phyloP scores from a whole-genome alignment of 2,113 vertebrate species.

The Pterocles orientalis region DNA sequence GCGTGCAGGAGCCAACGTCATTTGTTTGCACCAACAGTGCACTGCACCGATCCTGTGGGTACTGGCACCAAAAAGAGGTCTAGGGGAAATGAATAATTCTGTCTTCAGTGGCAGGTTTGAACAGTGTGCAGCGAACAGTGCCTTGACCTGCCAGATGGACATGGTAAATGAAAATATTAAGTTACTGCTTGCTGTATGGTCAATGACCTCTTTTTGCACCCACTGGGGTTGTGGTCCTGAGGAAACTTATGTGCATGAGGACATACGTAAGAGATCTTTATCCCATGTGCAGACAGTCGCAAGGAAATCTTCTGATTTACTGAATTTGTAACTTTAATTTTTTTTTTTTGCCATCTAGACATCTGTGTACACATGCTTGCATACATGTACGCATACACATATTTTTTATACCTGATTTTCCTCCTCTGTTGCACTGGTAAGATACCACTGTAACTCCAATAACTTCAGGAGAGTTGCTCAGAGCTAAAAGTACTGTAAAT shows the following conservation, averaged over 20 bases:
- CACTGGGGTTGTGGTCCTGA: neutral
- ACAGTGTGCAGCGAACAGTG: neutral
- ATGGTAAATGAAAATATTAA: neutral
- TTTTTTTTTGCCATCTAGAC: neutral
- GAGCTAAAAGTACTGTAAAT: neutral
- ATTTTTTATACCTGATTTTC: neutral
- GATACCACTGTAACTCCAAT: neutral
- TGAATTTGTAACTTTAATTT: neutral
- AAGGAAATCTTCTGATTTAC: neutral
- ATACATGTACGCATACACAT: fast-evolving
- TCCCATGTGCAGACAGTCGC: neutral
- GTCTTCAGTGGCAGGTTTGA: neutral
- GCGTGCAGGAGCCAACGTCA: fast-evolving
- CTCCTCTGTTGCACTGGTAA: neutral
- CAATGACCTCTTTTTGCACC: fast-evolving
- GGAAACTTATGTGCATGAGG: neutral
- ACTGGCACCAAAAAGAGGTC: neutral
- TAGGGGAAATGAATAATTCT: neutral
- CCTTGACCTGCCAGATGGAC: neutral
- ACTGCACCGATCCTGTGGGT: fast-evolving
- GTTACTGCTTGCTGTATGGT: neutral
- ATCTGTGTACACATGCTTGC: neutral
- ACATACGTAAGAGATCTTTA: neutral
- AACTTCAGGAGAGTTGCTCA: neutral
- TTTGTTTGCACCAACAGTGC: fast-evolving